phyloP scores from a whole-genome alignment of 2,113 vertebrate species.

The Brachyistius frenatus region DNA sequence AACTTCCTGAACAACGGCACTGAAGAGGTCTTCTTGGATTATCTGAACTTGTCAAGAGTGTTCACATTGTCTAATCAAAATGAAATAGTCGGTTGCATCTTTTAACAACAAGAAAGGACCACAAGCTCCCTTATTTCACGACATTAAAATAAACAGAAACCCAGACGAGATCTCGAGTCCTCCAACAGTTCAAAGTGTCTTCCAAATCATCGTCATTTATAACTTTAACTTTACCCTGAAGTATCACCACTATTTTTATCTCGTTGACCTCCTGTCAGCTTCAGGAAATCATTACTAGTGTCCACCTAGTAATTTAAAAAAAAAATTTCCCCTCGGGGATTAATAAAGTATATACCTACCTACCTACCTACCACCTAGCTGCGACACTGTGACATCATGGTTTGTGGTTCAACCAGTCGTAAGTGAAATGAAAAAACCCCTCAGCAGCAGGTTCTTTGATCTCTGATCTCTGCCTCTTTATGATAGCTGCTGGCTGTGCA shows the following conservation, averaged over 20 bases:
- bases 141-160: background rate
- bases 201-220: background rate
- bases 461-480: background rate
- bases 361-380: background rate
- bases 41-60: background rate
- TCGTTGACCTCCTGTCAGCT: background rate
- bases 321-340: too few species aligned
- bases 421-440: constrained; percentile 2
- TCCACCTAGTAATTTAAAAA: too few species aligned
- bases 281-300: background rate
- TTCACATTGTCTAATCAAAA: too few species aligned
- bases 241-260: background rate
- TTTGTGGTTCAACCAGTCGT: background rate
- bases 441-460: background rate
- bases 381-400: background rate
- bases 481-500: background rate
- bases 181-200: too few species aligned
- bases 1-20: background rate
- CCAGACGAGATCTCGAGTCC: too few species aligned
- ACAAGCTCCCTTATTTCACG: background rate
- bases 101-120: background rate
- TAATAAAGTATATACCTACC: too few species aligned
- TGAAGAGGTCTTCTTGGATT: background rate
- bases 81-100: background rate
- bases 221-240: background rate